Evolutionary conservation across 2,113 vertebrate species (phyloP), one percentile per base, ranked within the genome.

Genomic region (Poeciliopsis retropinna): DNA sequence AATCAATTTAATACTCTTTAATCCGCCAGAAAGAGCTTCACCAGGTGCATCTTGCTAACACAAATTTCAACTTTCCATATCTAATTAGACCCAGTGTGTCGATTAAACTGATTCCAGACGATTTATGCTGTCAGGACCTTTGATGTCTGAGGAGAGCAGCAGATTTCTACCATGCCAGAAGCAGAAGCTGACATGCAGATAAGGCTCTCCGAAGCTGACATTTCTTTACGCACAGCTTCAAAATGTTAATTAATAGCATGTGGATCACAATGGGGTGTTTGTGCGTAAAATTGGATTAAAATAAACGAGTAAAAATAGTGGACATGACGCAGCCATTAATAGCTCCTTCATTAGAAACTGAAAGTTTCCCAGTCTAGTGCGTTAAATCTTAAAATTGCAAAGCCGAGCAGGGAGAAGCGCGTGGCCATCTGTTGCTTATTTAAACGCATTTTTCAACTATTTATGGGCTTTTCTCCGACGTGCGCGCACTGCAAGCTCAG

Each of bases 21-120:
- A 32, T 64, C 41, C 32, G 71, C 37, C 54, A 66, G 27, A 71
- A 37, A 27, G 6, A 67, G 31, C 27, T 34, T 60, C 1, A 1
- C 70, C 8, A 34, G 75, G 61, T 66, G 29, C 37, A 9, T 70
- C 47, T 57, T 64, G 6, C 12, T n/a, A 32, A 64, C 12, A 67
- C 51, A 64, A 65, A 71, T 77, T 67, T 57, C 41, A 61, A 19
- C 29, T 28, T 70, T 78, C 63, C 7, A 9, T 39, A 34, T 39
- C 6, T 30, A 72, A 47, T 83, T 75, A 74, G 65, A 67, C 1
- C 29, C 13, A 51, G 22, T 29, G n/a, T 39, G 27, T 12, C 6
- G 66, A 28, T 15, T 29, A 57, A 22, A 41, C 14, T 37, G 22
- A 37, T 14, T 15, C 14, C 39, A 41, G 39, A 41, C 14, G 13